Conservation (phyloP, 2,797 vertebrate genomes). For the Crax fasciolata region DNA sequence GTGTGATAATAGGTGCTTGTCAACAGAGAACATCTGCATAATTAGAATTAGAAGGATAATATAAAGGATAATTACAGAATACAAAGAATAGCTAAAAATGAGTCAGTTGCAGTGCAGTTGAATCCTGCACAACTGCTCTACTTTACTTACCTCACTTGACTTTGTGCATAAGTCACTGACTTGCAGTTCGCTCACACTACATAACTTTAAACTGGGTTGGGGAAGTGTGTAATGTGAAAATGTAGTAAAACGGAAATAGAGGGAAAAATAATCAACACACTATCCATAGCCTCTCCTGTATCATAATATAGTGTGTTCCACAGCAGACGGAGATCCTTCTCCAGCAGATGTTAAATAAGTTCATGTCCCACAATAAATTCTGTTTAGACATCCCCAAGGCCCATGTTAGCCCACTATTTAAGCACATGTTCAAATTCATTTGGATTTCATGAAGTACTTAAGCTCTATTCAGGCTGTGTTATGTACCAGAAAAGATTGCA, state of each 20-base stretch:
- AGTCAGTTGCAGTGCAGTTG: slow-evolving; percentile 3
- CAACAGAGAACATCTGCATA: slow-evolving; percentile 34
- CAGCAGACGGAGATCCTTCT: not conserved
- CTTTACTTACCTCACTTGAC: not conserved
- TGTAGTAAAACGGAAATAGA: not conserved
- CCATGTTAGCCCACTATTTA: not conserved
- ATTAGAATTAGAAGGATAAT: slow-evolving; percentile 54
- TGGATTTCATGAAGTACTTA: not conserved
- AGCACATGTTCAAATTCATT: not conserved
- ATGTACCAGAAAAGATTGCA: not conserved
- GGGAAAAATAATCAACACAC: not conserved
- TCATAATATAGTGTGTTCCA: not conserved
- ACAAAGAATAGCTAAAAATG: slow-evolving; percentile 12
- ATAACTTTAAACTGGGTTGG: not conserved
- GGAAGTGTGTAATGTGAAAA: not conserved
- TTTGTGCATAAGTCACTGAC: not conserved
- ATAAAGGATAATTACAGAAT: slow-evolving; percentile 34
- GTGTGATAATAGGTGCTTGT: slow-evolving; percentile 31
- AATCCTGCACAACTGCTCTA: slow-evolving; percentile 11
- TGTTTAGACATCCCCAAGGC: slow-evolving; percentile 35
- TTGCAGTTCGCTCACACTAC: not conserved
- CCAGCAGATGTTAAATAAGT: slow-evolving; percentile 5
- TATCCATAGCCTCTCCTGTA: not conserved
- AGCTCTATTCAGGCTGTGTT: not conserved
- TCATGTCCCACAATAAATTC: slow-evolving; percentile 10